These are phyloP conservation scores for Dinomys branickii DNA, from an alignment of 2,113 vertebrate species.

Conservation along the genomic window DNA sequence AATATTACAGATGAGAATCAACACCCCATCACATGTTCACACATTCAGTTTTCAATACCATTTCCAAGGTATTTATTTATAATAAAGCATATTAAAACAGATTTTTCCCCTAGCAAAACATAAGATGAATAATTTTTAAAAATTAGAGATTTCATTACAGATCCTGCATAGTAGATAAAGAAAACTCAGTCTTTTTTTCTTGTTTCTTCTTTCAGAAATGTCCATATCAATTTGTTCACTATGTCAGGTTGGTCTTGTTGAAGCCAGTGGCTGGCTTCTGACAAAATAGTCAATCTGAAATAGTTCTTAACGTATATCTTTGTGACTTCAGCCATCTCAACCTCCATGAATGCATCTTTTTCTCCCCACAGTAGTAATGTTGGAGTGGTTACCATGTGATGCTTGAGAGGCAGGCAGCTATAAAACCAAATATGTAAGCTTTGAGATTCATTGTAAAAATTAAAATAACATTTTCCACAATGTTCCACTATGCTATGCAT, in stretches of 20 bases:
- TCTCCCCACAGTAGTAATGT: constrained; percentile 97
- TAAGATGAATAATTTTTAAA: constrained; percentile 81
- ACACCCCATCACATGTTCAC: constrained; percentile 81
- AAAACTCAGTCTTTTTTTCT: constrained; percentile 88
- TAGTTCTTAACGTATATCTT: constrained; percentile 95
- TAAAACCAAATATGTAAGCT: constrained; percentile 67
- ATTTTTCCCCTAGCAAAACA: constrained; percentile 82
- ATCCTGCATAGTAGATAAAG: constrained; percentile 73
- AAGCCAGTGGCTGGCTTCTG: constrained; percentile 97
- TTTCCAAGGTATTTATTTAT: constrained; percentile 77
- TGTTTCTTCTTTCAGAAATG: constrained; percentile 96
- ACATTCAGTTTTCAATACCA: constrained; percentile 80
- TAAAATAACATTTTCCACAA: constrained; percentile 16
- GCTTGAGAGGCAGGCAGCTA: constrained; percentile 94
- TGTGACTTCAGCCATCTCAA: constrained; percentile 96
- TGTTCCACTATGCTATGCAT: background rate
- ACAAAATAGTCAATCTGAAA: constrained; percentile 96
- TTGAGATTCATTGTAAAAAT: constrained; percentile 35
- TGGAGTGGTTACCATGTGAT: constrained; percentile 92
- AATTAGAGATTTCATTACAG: constrained; percentile 77
- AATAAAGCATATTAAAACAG: constrained; percentile 85
- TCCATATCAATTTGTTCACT: constrained; percentile 99
- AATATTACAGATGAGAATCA: constrained; percentile 85
- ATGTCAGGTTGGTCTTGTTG: constrained; percentile 98
- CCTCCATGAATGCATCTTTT: constrained; percentile 95